Evolutionary conservation across 2,113 vertebrate species (phyloP), one percentile per base, ranked within the genome.

Genomic region (Lophochroa leadbeateri): DNA sequence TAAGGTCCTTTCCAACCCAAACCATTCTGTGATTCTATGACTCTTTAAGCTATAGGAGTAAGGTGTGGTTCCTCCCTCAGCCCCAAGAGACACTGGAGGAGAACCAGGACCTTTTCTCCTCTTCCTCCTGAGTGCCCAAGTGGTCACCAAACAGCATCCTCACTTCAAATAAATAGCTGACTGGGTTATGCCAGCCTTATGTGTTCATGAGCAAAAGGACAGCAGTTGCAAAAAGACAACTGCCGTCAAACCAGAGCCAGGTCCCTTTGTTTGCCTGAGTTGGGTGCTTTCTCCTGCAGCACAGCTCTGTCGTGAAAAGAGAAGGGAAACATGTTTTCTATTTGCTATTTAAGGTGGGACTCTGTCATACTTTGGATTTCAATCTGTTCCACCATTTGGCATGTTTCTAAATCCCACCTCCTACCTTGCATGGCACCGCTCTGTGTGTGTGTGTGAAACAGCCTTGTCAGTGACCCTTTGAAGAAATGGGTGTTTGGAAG

Each of bases 351-450:
- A 39, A 50, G 35, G 35, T 20, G 72, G 37, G 49, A 53, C 24
- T 13, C n/a, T 44, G 11, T 25, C 21, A 5, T 2, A 14, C 13
- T 33, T 11, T 17, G 69, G 17, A 7, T 6, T 43, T 46, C 47
- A 35, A 50, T 55, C 18, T 49, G 43, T 24, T 37, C n/a, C 35
- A 41, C 8, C 37, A 2, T n/a, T 58, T 7, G 35, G 64, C 37
- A 35, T 2, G 1, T 50, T 71, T 61, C 58, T 58, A 7, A 41
- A 19, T 23, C 19, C 8, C 10, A 13, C 11, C 31, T 78, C 47
- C 15, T 25, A 8, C 39, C 27, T 2, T 2, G 3, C 53, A 20
- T 0, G 17, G 21, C 64, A 50, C 21, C 0, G 4, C 10, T 24
- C 10, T 9, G 64, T 6, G 2, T 2, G 20, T 11, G 31, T 25